Conservation (phyloP, 2,113 vertebrate species). For the Cyanistes caeruleus region DNA sequence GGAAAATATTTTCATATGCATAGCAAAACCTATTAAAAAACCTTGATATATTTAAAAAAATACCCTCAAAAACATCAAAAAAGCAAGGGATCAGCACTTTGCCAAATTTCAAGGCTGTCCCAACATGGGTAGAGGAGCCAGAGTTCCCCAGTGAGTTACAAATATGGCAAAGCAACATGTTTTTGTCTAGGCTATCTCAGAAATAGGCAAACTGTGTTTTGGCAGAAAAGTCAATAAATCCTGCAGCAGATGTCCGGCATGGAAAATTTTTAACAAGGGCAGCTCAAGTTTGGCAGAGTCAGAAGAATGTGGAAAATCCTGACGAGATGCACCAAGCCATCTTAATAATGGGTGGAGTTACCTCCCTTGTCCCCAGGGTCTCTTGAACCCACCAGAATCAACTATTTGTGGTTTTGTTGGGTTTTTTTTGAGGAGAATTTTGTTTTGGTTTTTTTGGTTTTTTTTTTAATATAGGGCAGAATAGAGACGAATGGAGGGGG, state of each 20-base stretch:
- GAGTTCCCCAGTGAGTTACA: neutral
- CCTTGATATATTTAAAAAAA: neutral
- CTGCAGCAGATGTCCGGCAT: slow-evolving; percentile 59
- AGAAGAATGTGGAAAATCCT: slow-evolving; percentile 25
- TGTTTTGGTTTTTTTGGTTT: neutral
- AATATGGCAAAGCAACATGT: neutral
- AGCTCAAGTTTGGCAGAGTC: slow-evolving; percentile 18
- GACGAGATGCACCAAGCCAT: neutral
- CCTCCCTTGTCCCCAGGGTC: neutral
- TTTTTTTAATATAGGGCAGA: neutral
- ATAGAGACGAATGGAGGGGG: neutral
- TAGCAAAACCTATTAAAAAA: neutral
- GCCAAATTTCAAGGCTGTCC: neutral
- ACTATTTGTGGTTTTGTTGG: neutral
- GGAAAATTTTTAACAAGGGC: slow-evolving; percentile 44
- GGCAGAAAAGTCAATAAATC: slow-evolving; percentile 52
- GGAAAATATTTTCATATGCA: neutral
- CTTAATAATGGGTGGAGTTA: neutral
- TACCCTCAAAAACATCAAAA: neutral
- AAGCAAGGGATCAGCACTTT: neutral
- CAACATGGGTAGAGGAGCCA: neutral
- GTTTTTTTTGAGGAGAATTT: neutral
- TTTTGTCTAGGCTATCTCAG: neutral
- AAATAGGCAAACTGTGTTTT: slow-evolving; percentile 41
- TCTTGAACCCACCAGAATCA: neutral